phyloP scores from a whole-genome alignment of 2,888 invertebrate genomes.

The Rosalia funebris region DNA sequence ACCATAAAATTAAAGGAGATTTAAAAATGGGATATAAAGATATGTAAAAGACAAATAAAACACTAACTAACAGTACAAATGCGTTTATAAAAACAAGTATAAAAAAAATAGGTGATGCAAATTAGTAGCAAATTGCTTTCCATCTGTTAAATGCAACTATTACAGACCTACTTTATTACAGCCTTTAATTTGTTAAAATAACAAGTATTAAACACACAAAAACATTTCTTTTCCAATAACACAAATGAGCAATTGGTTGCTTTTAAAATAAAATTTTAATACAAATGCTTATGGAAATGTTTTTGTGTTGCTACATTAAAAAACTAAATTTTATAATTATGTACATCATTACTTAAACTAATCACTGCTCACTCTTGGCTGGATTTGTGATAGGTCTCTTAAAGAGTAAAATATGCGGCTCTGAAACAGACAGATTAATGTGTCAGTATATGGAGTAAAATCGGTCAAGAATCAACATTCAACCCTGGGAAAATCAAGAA shows the following conservation, averaged over 20 bases:
- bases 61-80: slow-evolving; percentile 10
- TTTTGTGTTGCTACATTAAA: slow-evolving; percentile 19
- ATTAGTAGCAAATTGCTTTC: slow-evolving; percentile 4
- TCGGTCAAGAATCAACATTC: no score
- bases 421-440: slow-evolving; percentile 63
- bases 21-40: no score
- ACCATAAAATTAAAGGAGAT: no score
- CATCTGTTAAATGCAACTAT: slow-evolving; percentile 17
- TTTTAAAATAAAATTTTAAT: not conserved
- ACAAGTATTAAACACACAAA: slow-evolving; percentile 21
- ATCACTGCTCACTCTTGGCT: slow-evolving; percentile 39
- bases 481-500: no score
- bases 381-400: slow-evolving; percentile 74
- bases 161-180: slow-evolving; percentile 30
- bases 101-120: slow-evolving; percentile 10
- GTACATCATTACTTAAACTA: slow-evolving; percentile 16
- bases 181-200: slow-evolving; percentile 31
- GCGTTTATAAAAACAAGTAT: slow-evolving; percentile 18
- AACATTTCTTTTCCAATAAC: not conserved
- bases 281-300: not conserved
- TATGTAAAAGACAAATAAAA: no score
- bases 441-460: not conserved
- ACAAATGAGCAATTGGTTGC: not conserved
- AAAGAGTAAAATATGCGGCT: slow-evolving; percentile 91
- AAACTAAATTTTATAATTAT: slow-evolving; percentile 19